Evolutionary conservation across 1,140 invertebrate species (phyloP).

Genomic region (Pantala flavescens): DNA sequence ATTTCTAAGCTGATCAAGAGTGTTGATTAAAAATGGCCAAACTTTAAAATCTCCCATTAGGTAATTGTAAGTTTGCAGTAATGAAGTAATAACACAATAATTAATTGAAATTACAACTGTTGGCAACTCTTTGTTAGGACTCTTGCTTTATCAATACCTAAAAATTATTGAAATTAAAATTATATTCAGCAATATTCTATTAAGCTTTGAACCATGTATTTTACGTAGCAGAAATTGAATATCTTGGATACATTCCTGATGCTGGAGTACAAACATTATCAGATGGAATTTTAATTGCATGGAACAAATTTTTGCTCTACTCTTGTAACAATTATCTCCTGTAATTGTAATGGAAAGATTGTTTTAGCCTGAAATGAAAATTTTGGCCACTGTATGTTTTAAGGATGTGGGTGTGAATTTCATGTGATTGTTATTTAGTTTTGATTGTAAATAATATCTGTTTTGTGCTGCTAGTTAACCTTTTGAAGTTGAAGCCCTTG

Average conservation of each 20-base stretch:
- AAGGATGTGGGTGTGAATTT: not conserved
- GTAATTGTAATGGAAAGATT: not conserved
- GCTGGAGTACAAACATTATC: not conserved
- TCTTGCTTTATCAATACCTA: too few relatives aligned
- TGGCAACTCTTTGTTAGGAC: too few relatives aligned
- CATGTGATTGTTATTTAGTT: constrained; percentile 1
- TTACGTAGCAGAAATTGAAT: too few relatives aligned
- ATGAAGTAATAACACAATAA: too few relatives aligned
- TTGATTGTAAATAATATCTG: not conserved
- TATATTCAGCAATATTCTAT: too few relatives aligned
- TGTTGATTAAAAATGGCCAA: not conserved
- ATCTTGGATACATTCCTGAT: not conserved
- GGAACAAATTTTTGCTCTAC: not conserved
- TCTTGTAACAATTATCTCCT: not conserved
- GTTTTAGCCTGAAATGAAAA: not conserved
- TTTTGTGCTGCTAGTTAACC: constrained; percentile 9
- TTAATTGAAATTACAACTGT: too few relatives aligned
- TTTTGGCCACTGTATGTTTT: not conserved
- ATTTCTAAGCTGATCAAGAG: not conserved
- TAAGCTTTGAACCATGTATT: too few relatives aligned
- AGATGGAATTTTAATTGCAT: not conserved
- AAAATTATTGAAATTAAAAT: too few relatives aligned
- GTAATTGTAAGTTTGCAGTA: too few relatives aligned
- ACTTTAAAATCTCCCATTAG: too few relatives aligned
- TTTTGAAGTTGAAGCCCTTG: not conserved